Evolutionary conservation across 2,888 invertebrate species (phyloP), one percentile per base, ranked within the genome.

Genomic region (Exephanes ischioxanthus): DNA sequence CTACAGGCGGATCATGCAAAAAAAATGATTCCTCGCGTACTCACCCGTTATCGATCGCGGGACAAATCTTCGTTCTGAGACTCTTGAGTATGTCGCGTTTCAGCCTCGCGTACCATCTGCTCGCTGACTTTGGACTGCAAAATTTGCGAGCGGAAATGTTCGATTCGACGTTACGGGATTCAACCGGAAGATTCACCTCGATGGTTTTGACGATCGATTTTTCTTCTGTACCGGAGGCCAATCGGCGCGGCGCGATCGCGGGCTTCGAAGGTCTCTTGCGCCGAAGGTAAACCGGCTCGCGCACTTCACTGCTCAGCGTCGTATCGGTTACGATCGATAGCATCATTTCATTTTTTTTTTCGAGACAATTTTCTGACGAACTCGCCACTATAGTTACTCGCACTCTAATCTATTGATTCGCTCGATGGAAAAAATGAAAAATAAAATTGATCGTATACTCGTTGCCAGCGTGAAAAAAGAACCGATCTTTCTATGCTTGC

Each of bases 101-200:
- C 16, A 92, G 66, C 77, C 87, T 90, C 16, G 41, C 48, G 73
- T 90, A 91, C 91, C 92, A 92, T 22, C 81, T 75, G 53, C 66
- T 78, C 22, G 33, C 84, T 33, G 79, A 76, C 61, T 51, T 88
- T 22, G 85, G 78, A 19, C 81, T 77, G 41, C 85, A 87, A 68
- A 86, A 86, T 45, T 85, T 89, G 51, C 81, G 70, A 14, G 75
- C n/a, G 5, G n/a, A 41, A 67, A 22, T 84, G 4, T 84, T 84
- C 3, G 53, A 61, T 45, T 82, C 78, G 16, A 83, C 73, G 33
- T 80, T 86, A n/a, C 77, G 11, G 87, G 70, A 48, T 88, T 81
- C 5, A 53, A n/a, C n/a, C n/a, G n/a, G n/a, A 5, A 14, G 63
- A 30, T n/a, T 77, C 33, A 3, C 80, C 6, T 75, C 81, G 30